A percentile compares a stretch with the other conserved stretches of the same genome.
Evolutionary conservation across 2,888 invertebrate species (phyloP).

Genomic region (Trisateles emortualis): DNA sequence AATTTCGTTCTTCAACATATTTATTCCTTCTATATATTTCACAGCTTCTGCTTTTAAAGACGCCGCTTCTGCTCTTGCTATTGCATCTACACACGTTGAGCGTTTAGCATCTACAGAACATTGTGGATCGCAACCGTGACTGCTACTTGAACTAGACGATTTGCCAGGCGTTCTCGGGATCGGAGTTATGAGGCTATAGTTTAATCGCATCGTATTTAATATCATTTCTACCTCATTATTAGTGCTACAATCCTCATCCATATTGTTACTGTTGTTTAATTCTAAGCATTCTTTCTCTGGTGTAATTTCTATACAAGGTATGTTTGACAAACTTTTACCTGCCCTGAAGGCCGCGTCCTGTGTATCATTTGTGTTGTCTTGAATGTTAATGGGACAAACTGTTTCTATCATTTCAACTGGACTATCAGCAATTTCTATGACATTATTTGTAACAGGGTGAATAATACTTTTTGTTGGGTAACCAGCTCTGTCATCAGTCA

Average conservation of each 20-base stretch:
- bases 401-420: background rate
- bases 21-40: conserved; percentile 38
- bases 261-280: conserved; percentile 58
- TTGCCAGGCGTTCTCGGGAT: conserved; percentile 65
- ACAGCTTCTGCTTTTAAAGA: conserved; percentile 7
- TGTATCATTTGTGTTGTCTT: background rate
- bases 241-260: conserved; percentile 45
- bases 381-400: background rate
- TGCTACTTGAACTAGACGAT: conserved; percentile 6
- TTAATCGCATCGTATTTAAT: conserved; percentile 64
- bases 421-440: background rate
- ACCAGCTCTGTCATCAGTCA: conserved; percentile 14
- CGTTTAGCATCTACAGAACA: background rate
- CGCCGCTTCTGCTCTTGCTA: conserved; percentile 37
- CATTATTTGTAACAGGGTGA: background rate
- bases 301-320: background rate
- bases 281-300: conserved; percentile 59
- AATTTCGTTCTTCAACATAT: conserved; percentile 49
- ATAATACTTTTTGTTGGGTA: conserved; percentile 14
- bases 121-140: background rate
- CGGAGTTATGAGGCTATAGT: conserved; percentile 62
- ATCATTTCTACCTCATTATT: conserved; percentile 72
- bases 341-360: background rate
- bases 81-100: conserved; percentile 37
- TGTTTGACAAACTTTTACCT: conserved; percentile 1